phyloP scores from a whole-genome alignment of 1,140 invertebrate genomes.

The Chironomus striatipennis region DNA sequence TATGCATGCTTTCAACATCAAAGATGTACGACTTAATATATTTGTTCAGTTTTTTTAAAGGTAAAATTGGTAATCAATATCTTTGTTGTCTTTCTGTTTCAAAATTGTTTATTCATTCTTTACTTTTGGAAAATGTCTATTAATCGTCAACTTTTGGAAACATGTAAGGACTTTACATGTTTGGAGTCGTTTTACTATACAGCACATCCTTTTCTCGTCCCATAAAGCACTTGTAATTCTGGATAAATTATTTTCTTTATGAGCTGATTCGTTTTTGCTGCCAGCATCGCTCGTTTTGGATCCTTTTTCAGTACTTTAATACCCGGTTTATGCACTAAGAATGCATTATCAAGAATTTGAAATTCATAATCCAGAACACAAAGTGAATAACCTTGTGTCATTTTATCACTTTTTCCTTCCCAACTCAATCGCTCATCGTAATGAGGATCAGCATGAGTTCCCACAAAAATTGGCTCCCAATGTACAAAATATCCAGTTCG shows the following conservation, averaged over 20 bases:
- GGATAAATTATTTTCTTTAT: slow-evolving; percentile 75
- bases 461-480: slow-evolving; percentile 88
- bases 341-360: slow-evolving; percentile 81
- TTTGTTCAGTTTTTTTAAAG: neutral
- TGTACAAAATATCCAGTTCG: slow-evolving; percentile 67
- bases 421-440: slow-evolving; percentile 83
- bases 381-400: slow-evolving; percentile 86
- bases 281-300: slow-evolving; percentile 60
- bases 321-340: slow-evolving; percentile 78
- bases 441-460: slow-evolving; percentile 74
- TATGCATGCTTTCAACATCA: too few relatives aligned
- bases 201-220: slow-evolving; percentile 66
- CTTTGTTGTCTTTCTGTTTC: neutral
- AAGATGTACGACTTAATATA: too few relatives aligned
- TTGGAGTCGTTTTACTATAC: slow-evolving; percentile 51
- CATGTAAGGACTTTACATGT: slow-evolving; percentile 12
- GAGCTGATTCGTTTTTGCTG: slow-evolving; percentile 66
- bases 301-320: slow-evolving; percentile 75
- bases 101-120: neutral
- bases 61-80: neutral
- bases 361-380: slow-evolving; percentile 85
- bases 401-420: slow-evolving; percentile 87
- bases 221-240: slow-evolving; percentile 75
- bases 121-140: neutral
- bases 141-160: slow-evolving; percentile 5